Percentiles rank a stretch among this genome's conserved stretches.
Conservation (phyloP, 1,140 invertebrate species). For the Drosophila pandora region DNA sequence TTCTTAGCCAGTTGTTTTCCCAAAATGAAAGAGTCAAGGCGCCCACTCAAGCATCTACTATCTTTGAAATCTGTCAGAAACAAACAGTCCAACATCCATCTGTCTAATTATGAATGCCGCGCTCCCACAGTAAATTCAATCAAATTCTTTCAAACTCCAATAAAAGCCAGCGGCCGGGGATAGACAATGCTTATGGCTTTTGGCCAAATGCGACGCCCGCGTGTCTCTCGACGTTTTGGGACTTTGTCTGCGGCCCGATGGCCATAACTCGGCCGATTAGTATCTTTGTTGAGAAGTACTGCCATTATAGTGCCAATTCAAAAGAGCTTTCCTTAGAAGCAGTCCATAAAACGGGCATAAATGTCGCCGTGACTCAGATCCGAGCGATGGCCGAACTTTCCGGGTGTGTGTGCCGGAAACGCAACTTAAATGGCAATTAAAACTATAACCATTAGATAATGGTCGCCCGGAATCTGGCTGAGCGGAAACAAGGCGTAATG, state of each 20-base stretch:
- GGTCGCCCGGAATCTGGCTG: conserved; percentile 24
- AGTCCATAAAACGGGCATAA: conserved; percentile 73
- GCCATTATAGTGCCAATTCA: conserved; percentile 79
- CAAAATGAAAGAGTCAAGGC: not conserved
- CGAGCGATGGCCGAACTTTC: conserved; percentile 52
- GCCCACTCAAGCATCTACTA: conserved; percentile 1
- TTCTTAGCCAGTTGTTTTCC: too few relatives aligned
- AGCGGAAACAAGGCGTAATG: conserved; percentile 75
- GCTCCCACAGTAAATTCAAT: conserved; percentile 64
- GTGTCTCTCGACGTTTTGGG: conserved; percentile 23
- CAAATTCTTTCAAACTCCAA: conserved; percentile 50
- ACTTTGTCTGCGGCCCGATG: conserved; percentile 22
- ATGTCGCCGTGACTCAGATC: conserved; percentile 73
- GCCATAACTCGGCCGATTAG: conserved; percentile 71
- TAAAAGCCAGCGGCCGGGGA: conserved; percentile 46
- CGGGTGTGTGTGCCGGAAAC: conserved; percentile 62
- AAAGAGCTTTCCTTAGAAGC: conserved; percentile 72
- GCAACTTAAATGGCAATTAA: conserved; percentile 78
- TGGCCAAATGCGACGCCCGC: conserved; percentile 71
- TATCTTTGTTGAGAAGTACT: conserved; percentile 78
- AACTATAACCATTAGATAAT: conserved; percentile 71
- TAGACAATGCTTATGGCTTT: conserved; percentile 65
- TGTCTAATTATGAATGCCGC: conserved; percentile 33
- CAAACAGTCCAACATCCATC: conserved; percentile 14
- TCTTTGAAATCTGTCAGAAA: conserved; percentile 37